These are phyloP conservation scores for Choloepus didactylus DNA, from an alignment of 2,797 vertebrate species.

Conservation along the genomic window DNA sequence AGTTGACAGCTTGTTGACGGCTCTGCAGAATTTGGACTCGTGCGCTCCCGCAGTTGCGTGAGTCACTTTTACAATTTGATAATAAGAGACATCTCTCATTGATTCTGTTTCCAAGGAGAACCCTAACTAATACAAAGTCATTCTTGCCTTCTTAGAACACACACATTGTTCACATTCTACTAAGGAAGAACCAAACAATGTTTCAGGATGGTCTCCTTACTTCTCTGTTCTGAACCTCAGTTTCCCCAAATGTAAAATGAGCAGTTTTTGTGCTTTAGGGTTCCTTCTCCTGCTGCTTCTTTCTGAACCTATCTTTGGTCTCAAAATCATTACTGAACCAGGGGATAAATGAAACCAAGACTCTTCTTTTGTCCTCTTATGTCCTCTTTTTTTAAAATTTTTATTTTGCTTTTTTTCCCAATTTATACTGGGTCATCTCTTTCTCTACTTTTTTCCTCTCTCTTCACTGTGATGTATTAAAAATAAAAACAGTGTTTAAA, in stretches of 20 bases:
- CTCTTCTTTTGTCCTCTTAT: not conserved
- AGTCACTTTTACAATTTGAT: too few relatives aligned
- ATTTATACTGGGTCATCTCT: not conserved
- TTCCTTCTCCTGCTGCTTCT: not conserved
- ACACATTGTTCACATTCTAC: not conserved
- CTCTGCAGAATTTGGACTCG: too few relatives aligned
- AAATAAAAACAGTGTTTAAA: not conserved
- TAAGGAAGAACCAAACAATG: not conserved
- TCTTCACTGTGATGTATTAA: not conserved
- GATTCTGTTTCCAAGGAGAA: too few relatives aligned
- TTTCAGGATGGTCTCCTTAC: not conserved
- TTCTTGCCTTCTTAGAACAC: not conserved
- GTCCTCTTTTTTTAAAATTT: not conserved
- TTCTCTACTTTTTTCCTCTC: not conserved
- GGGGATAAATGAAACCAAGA: not conserved
- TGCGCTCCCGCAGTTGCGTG: too few relatives aligned
- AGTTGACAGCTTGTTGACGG: too few relatives aligned
- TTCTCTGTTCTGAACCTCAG: not conserved
- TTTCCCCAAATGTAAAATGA: not conserved
- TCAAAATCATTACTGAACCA: not conserved
- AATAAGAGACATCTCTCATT: too few relatives aligned
- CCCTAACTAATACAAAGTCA: too few relatives aligned
- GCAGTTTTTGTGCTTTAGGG: not conserved
- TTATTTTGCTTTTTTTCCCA: not conserved
- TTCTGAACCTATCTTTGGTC: not conserved